A percentile compares a stretch with the other conserved stretches of the same genome.
Conservation (phyloP, 1,140 invertebrate species). For the Zeugodacus cucurbitae region DNA sequence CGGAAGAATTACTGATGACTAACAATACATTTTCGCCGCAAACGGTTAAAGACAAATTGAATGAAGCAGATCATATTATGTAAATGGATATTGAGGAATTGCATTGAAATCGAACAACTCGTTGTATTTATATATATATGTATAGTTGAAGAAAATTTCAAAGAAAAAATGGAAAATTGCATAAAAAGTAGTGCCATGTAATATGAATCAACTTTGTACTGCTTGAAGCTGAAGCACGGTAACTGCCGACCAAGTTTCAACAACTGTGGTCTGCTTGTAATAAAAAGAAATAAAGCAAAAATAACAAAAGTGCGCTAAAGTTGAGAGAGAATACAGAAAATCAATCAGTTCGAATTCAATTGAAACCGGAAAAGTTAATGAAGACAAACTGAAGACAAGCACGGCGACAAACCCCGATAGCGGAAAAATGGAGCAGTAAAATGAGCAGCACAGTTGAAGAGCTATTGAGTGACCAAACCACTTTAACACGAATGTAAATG, state of each 20-base stretch:
- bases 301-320: background rate
- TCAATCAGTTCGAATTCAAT: constrained; percentile 23
- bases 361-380: constrained; percentile 12
- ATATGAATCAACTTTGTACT: background rate
- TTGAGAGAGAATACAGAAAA: constrained; percentile 7
- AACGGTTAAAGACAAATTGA: no score
- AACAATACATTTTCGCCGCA: no score
- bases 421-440: background rate
- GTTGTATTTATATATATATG: no score
- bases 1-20: no score
- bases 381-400: background rate
- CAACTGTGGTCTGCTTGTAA: background rate
- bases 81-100: no score
- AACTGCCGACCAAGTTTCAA: background rate
- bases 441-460: background rate
- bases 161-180: background rate
- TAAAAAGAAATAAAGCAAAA: background rate
- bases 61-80: no score
- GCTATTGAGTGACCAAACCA: background rate
- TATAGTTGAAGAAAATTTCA: background rate
- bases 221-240: background rate
- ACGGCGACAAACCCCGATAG: background rate
- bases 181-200: background rate
- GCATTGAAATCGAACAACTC: no score
- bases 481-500: background rate